Evolutionary conservation across 2,888 invertebrate genomes (phyloP), one percentile per base, ranked within the genome.

Genomic region (Drosophila hamatofila): DNA sequence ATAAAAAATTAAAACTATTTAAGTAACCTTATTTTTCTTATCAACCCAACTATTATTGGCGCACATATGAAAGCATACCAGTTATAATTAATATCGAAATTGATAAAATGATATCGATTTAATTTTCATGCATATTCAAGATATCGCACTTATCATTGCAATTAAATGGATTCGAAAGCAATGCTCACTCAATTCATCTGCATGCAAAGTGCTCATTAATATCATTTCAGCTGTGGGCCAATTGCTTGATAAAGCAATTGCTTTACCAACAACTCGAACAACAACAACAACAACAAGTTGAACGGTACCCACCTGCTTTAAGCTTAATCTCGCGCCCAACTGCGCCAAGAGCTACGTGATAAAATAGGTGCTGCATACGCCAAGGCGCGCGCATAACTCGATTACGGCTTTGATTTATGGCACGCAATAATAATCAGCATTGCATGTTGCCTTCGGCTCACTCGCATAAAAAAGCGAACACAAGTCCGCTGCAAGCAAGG

Each of bases 371-470:
- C 51, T 81, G 82, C 72, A 81, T 75, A 72, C 75, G 54, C 55
- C 63, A 84, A 82, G 71, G 80, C 69, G 88, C 63, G 86, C 76
- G 71, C 80, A 85, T 88, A 89, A 75, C 80, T 85, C 76, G 73
- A 83, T 88, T 85, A 60, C n/a, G 27, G 62, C 59, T 90, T 72
- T 89, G 89, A 86, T 90, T 86, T 86, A 90, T 89, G 88, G 68
- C 76, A 77, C 88, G 88, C 90, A 86, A 86, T 89, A 87, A 81
- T 87, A 87, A 89, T 87, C 89, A 73, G 68, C 64, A 83, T 86
- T 90, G 74, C 89, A 88, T 80, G 72, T 78, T 69, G 66, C 75
- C 39, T 33, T 49, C 61, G 37, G 39, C 18, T 27, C 30, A 48
- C 27, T 33, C 27, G 25, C 51, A 30, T n/a, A 48, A 37, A 30